Conservation (phyloP, 2,797 vertebrate genomes). For the Philypnodon macrostomus region DNA sequence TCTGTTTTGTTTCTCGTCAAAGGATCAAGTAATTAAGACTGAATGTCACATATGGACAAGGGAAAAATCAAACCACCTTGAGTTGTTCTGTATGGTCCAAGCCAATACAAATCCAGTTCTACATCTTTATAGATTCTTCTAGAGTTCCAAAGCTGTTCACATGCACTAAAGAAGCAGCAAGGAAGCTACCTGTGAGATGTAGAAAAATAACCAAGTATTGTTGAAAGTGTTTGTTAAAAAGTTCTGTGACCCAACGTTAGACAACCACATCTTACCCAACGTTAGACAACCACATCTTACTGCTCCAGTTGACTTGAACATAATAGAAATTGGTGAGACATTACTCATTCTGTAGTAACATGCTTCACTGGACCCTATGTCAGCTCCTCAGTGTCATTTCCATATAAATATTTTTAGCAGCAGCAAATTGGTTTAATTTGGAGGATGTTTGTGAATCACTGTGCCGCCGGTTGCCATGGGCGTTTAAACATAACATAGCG, state of each 20-base stretch:
- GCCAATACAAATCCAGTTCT: too few species aligned
- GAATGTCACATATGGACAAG: too few species aligned
- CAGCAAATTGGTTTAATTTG: conserved; percentile 34
- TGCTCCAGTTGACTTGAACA: conserved; percentile 26
- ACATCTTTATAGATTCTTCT: too few species aligned
- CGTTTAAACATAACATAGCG: conserved; percentile 10
- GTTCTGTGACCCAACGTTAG: conserved; percentile 19
- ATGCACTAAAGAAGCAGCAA: too few species aligned
- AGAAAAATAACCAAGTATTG: too few species aligned
- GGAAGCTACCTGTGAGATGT: too few species aligned
- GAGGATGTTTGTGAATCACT: conserved; percentile 23
- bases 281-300: conserved; percentile 42
- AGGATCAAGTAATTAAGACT: too few species aligned
- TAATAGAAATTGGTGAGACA: background rate
- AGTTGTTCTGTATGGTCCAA: too few species aligned
- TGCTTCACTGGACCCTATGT: conserved; percentile 21
- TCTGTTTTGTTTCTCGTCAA: too few species aligned
- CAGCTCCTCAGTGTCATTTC: conserved; percentile 22
- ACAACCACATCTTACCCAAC: conserved; percentile 46
- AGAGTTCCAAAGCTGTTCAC: too few species aligned
- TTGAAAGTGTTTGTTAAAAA: too few species aligned
- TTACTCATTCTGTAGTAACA: conserved; percentile 15
- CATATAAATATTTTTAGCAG: conserved; percentile 34
- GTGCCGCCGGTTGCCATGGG: conserved; percentile 5
- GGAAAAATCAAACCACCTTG: too few species aligned